phyloP scores from a whole-genome alignment of 2,888 invertebrate species.

The Megastigmus dorsalis region DNA sequence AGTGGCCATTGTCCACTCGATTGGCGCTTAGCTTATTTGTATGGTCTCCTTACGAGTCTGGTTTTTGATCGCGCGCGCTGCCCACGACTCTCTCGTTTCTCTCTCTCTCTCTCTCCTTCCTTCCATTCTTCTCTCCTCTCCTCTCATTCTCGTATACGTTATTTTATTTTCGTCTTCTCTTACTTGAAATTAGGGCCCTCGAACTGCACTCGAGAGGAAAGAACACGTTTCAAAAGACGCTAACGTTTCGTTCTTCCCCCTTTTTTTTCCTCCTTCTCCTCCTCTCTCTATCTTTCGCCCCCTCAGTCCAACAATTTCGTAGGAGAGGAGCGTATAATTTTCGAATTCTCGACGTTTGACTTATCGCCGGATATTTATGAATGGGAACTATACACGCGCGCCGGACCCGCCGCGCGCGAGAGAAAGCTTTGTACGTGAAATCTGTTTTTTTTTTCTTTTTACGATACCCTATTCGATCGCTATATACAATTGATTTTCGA shows the following conservation, averaged over 20 bases:
- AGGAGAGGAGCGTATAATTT: constrained; percentile 16
- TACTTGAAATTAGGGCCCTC: constrained; percentile 46
- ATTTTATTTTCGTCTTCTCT: constrained; percentile 50
- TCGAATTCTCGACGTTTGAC: constrained; percentile 36
- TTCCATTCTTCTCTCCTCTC: background rate
- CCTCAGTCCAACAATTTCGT: constrained; percentile 21
- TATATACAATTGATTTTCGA: too few relatives aligned
- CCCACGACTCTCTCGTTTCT: constrained; percentile 57
- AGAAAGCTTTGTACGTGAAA: too few relatives aligned
- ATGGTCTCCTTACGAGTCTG: constrained; percentile 27
- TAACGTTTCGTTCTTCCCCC: constrained; percentile 2
- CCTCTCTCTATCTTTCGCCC: background rate
- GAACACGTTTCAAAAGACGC: constrained; percentile 34
- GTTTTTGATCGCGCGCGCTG: constrained; percentile 51
- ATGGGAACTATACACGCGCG: too few relatives aligned
- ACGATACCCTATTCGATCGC: too few relatives aligned
- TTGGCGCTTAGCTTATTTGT: constrained; percentile 61
- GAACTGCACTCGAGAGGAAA: constrained; percentile 14
- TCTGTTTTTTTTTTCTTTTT: too few relatives aligned
- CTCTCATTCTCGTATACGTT: background rate
- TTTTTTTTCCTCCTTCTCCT: background rate
- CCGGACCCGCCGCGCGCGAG: too few relatives aligned
- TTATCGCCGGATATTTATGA: constrained; percentile 31
- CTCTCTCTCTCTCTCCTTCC: background rate
- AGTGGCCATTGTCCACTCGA: constrained; percentile 68